Evolutionary conservation across 2,113 vertebrate species (phyloP).

Genomic region (Oryzias melastigma): DNA sequence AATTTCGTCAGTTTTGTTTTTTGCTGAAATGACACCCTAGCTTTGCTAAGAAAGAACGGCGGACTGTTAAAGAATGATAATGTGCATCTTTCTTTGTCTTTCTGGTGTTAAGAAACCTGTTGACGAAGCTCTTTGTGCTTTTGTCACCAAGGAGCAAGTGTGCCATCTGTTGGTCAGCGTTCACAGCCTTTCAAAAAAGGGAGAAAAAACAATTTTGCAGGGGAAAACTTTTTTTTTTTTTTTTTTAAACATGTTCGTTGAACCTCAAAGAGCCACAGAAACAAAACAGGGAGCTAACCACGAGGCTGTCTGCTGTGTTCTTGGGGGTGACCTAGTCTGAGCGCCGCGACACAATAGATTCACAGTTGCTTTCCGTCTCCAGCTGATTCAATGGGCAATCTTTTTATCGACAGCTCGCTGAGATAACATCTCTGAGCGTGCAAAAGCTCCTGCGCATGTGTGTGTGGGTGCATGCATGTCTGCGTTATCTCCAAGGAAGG

Average conservation of each 20-base stretch:
- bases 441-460: conserved; percentile 19
- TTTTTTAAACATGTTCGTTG: conserved; percentile 7
- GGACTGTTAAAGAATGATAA: conserved; percentile 33
- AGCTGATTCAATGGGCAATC: conserved; percentile 71
- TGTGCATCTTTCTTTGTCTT: conserved; percentile 43
- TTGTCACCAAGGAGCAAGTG: conserved; percentile 50
- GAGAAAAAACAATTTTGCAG: rapidly evolving
- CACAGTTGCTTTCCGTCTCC: conserved; percentile 62
- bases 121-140: conserved; percentile 39
- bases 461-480: conserved; percentile 33
- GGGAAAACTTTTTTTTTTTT: conserved; percentile 1
- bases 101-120: conserved; percentile 60
- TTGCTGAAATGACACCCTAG: conserved; percentile 46
- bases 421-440: conserved; percentile 60
- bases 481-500: conserved; percentile 53
- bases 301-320: conserved; percentile 45
- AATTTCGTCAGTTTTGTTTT: conserved; percentile 42
- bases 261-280: conserved; percentile 23
- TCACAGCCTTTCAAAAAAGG: background rate
- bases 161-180: conserved; percentile 65
- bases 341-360: conserved; percentile 54
- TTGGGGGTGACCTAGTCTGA: conserved; percentile 63
- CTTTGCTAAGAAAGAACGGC: conserved; percentile 33
- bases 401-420: conserved; percentile 56
- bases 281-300: conserved; percentile 36